Base-by-base conservation (phyloP, 2,888 invertebrate species). In the Caenorhabditis uteleia region DNA sequence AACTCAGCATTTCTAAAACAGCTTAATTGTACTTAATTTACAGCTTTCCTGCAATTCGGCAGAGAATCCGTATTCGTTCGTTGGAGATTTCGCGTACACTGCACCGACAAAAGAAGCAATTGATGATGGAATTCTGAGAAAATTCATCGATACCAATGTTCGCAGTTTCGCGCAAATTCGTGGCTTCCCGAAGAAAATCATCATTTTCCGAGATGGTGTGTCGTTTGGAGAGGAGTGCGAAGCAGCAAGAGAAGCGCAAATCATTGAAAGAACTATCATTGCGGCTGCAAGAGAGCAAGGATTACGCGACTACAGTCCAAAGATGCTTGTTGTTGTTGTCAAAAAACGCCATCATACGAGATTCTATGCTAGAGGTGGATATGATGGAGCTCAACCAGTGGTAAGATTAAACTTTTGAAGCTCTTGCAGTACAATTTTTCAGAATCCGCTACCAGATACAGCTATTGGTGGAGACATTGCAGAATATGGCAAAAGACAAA, bases 141-240 rank as follows among this genome's bases (percentile, higher is more conserved):
- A 25, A n/a, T 60, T 66, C 47, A 60, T 49, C n/a, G 39, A 33
- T n/a, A 38, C 42, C 14, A 60, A 50, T 21, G 50, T 66, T 6
- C 36, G 47, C 0, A 39, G 40, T 20, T 60, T 66, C 12, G 60
- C 51, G 14, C 38, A 40, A 3, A 20, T 47, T 14, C 47, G 66
- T 7, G 66, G 60, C 5, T 60, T 53, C 36, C 66, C 66, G 6
- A 56, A 66, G 7, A 56, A 51, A 34, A 31, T 66, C n/a, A 45
- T 57, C 31, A 57, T 66, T 18, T 66, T 66, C 53, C 60, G 66
- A 14, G 66, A 66, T 29, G 66, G 66, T 14, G 60, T 66, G 14
- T 60, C 60, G 0, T 60, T 53, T 23, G 66, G 66, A n/a, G 60
- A 66, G 44, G 66, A 66, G 27, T 7, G 34, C 0, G 56, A 43